phyloP scores from a whole-genome alignment of 2,797 vertebrate genomes.

The Xiphophorus birchmanni region DNA sequence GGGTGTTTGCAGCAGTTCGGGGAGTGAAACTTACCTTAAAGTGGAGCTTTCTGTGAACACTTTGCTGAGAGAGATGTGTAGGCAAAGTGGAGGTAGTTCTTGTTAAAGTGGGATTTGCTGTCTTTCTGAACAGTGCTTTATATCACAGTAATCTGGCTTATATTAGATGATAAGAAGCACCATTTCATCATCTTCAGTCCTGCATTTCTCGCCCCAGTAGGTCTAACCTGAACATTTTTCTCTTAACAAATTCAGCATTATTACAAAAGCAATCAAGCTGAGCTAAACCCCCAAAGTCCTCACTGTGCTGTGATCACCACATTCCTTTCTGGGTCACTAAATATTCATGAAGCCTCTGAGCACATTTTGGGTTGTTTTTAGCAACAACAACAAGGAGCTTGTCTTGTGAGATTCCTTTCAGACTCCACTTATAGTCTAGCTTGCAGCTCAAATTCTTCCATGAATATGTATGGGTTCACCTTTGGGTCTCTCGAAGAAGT shows the following conservation, averaged over 20 bases:
- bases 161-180: constrained; percentile 18
- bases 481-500: constrained; percentile 35
- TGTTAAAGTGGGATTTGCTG: constrained; percentile 23
- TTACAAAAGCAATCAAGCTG: constrained; percentile 46
- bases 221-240: constrained; percentile 19
- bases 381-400: constrained; percentile 39
- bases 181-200: constrained; percentile 22
- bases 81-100: constrained; percentile 10
- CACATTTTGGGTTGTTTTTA: constrained; percentile 51
- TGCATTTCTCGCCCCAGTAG: constrained; percentile 2
- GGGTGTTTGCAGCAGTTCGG: constrained; percentile 15
- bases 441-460: constrained; percentile 17
- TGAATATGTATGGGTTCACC: constrained; percentile 65
- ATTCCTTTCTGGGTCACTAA: constrained; percentile 54
- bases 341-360: constrained; percentile 67
- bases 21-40: constrained; percentile 40
- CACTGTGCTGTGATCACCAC: constrained; percentile 19
- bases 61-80: constrained; percentile 16
- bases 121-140: constrained; percentile 19
- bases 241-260: constrained; percentile 40
- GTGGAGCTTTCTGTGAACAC: not conserved
- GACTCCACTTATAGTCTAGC: constrained; percentile 30
- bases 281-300: constrained; percentile 38
- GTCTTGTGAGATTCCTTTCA: constrained; percentile 60
- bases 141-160: constrained; percentile 4